Percentiles rank a stretch among this genome's conserved stretches.
Conservation (phyloP, 2,113 vertebrate species). For the Ranitomeya variabilis region DNA sequence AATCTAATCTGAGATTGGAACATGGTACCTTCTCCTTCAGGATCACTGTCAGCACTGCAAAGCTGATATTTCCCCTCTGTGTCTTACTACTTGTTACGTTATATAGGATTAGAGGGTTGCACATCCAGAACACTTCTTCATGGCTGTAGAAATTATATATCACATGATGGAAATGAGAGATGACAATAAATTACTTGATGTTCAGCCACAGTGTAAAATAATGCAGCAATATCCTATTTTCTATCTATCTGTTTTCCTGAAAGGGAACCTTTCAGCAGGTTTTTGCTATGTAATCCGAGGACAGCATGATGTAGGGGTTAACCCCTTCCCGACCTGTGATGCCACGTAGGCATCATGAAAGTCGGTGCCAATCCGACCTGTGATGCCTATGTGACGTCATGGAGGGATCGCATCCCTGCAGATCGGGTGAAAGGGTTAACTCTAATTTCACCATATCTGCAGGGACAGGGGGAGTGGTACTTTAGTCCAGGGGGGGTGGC, state of each 20-base stretch:
- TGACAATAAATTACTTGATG: neutral
- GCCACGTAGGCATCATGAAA: too few species aligned
- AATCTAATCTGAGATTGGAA: constrained; percentile 39
- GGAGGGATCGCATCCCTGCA: too few species aligned
- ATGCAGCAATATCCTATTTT: neutral
- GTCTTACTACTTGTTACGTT: neutral
- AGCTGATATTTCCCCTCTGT: neutral
- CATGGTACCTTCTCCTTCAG: neutral
- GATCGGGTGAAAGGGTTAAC: too few species aligned
- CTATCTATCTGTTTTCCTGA: neutral
- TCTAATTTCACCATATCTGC: too few species aligned
- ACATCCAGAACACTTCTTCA: neutral
- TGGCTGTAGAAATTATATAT: neutral
- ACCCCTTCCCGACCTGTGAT: too few species aligned
- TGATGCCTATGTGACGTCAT: too few species aligned
- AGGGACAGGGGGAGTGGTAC: too few species aligned
- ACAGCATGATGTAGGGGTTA: too few species aligned
- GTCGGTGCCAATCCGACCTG: too few species aligned
- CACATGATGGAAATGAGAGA: neutral
- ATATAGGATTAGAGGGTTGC: neutral
- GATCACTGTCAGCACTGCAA: constrained; percentile 7
- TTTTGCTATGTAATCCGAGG: too few species aligned
- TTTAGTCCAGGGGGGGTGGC: too few species aligned
- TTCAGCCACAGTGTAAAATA: neutral
- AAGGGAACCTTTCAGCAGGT: too few species aligned